Evolutionary conservation across 2,113 vertebrate species (phyloP).

Genomic region (Puffinus mauretanicus): DNA sequence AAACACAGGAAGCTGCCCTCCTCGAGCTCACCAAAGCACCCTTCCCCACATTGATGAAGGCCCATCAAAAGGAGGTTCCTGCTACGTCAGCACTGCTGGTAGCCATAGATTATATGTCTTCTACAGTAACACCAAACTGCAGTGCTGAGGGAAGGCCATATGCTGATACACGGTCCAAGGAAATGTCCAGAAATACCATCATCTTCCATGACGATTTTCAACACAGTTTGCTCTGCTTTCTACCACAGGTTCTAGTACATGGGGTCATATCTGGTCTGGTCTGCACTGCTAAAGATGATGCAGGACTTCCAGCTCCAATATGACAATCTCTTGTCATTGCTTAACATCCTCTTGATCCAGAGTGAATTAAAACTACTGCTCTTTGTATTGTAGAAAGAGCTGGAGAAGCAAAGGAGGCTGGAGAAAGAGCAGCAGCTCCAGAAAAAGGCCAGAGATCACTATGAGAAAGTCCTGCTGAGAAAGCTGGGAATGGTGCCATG

Average conservation of each 20-base stretch:
- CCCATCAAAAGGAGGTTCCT: background rate
- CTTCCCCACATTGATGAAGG: background rate
- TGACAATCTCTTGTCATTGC: background rate
- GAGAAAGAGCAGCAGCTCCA: constrained; percentile 77
- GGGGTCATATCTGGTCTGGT: background rate
- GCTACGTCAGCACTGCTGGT: background rate
- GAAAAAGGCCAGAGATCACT: constrained; percentile 78
- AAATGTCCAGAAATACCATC: background rate
- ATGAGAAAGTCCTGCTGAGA: constrained; percentile 76
- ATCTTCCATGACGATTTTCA: background rate
- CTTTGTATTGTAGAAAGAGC: constrained; percentile 77
- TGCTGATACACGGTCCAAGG: background rate
- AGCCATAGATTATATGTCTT: background rate
- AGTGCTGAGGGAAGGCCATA: background rate
- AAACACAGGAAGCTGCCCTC: background rate
- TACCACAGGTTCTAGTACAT: background rate
- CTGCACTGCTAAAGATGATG: background rate
- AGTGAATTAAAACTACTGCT: background rate
- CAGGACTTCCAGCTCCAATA: background rate
- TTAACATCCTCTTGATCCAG: background rate
- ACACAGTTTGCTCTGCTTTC: background rate
- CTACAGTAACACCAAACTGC: background rate
- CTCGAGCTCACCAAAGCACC: background rate
- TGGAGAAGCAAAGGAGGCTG: constrained; percentile 81
- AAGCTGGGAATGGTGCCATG: constrained; percentile 84